phyloP scores from a whole-genome alignment of 2,888 invertebrate species.

The Drosophila austrosaltans region DNA sequence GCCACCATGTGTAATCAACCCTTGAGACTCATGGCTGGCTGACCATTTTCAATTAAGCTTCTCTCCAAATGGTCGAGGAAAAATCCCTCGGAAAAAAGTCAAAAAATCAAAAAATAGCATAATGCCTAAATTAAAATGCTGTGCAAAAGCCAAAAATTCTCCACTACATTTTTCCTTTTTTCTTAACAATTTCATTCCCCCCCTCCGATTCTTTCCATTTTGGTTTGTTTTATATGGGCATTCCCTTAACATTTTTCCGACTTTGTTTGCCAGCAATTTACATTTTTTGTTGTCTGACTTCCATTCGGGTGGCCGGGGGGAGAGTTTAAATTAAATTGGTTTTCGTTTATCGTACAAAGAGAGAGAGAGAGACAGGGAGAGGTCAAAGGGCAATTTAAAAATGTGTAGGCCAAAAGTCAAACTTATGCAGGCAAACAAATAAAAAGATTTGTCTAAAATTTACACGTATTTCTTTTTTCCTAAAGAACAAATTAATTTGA shows the following conservation, averaged over 20 bases:
- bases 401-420: neutral
- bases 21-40: conserved; percentile 46
- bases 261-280: conserved; percentile 47
- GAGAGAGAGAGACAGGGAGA: neutral
- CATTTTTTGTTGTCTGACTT: conserved; percentile 45
- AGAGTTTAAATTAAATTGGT: conserved; percentile 71
- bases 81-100: conserved; percentile 35
- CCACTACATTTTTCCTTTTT: conserved; percentile 55
- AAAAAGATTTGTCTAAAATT: neutral
- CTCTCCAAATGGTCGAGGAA: conserved; percentile 25
- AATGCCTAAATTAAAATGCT: conserved; percentile 72
- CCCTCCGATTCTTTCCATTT: conserved; percentile 51
- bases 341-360: conserved; percentile 26
- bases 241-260: conserved; percentile 44
- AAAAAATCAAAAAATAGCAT: conserved; percentile 72
- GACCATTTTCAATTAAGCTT: conserved; percentile 64
- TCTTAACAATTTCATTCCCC: conserved; percentile 21
- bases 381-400: conserved; percentile 36
- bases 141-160: conserved; percentile 49
- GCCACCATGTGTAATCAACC: conserved; percentile 44
- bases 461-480: conserved; percentile 15
- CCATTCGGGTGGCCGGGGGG: conserved; percentile 30
- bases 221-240: conserved; percentile 18
- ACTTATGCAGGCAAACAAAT: conserved; percentile 7
- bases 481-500: neutral